Evolutionary conservation across 2,113 vertebrate genomes (phyloP).

Genomic region (Carassius auratus): DNA sequence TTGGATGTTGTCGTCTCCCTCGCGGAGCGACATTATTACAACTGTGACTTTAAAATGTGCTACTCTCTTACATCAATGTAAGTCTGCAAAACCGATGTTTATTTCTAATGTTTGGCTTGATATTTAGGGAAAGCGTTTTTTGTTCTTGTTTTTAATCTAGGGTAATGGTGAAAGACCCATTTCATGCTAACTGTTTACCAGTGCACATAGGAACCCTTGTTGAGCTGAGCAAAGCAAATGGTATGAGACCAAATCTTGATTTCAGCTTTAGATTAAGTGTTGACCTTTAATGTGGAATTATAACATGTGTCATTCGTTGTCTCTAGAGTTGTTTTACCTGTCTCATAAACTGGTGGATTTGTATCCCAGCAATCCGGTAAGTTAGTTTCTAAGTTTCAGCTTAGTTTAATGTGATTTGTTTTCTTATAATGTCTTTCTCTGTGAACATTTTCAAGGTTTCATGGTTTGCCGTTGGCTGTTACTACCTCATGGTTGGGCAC

Average conservation of each 20-base stretch:
- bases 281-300: background rate
- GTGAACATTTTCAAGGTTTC: constrained; percentile 81
- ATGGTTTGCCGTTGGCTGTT: constrained; percentile 99
- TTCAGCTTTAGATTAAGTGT: background rate
- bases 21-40: constrained; percentile 98
- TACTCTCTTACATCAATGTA: constrained; percentile 97
- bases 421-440: background rate
- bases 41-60: constrained; percentile 98
- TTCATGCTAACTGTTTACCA: constrained; percentile 96
- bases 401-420: background rate
- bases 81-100: constrained; percentile 64
- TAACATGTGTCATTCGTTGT: constrained; percentile 5
- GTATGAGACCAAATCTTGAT: constrained; percentile 68
- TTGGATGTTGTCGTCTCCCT: constrained; percentile 97
- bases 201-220: constrained; percentile 98
- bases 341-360: constrained; percentile 98
- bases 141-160: constrained; percentile 70
- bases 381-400: constrained; percentile 60
- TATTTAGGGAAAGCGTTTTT: background rate
- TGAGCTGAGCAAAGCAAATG: constrained; percentile 97
- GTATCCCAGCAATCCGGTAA: constrained; percentile 97
- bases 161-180: constrained; percentile 98
- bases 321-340: constrained; percentile 94
- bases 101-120: background rate
- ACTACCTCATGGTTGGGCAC: constrained; percentile 98